Evolutionary conservation across 1,140 invertebrate genomes (phyloP), one percentile per base, ranked within the genome.

Genomic region (Melanaphis sacchari): DNA sequence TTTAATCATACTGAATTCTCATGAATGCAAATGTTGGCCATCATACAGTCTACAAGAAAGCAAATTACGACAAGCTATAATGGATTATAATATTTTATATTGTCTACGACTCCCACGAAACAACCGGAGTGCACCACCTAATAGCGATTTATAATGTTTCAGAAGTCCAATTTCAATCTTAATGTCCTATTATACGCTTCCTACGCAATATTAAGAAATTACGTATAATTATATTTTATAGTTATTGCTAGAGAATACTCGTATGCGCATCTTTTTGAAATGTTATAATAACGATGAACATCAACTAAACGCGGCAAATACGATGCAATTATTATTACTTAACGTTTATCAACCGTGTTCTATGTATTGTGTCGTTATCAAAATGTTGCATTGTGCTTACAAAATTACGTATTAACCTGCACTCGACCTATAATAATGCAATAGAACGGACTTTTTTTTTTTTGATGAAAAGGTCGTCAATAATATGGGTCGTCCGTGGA

Each of bases 71-170:
- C 26, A 87, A 87, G 38, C 46, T 89, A 52, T 89, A 52, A 89
- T 89, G 87, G 87, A 89, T 89, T n/a, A 52, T 76, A 76, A 52
- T 76, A 76, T 76, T 89, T 89, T 89, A 41, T 89, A 89, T 89
- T 89, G 87, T 89, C 46, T 89, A 38, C 46, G 88, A 89, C 88
- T 89, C 88, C 88, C 88, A 89, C 88, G 88, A 54, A 89, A 89
- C 9, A 49, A 36, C n/a, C 24, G 22, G 49, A 89, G n/a, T n/a
- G 36, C n/a, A 76, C 6, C 59, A n/a, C 31, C 31, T 89, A 54
- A 89, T 89, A 49, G 49, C 88, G 22, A 9, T 15, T 52, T 40
- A 54, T 89, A 38, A 89, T 54, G 88, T 89, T 89, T 54, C 46
- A 89, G 49, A 89, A 52, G 88, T 89, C 49, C 46, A 54, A 89